phyloP scores from a whole-genome alignment of 2,797 vertebrate species.

The Diglossa cyanea region DNA sequence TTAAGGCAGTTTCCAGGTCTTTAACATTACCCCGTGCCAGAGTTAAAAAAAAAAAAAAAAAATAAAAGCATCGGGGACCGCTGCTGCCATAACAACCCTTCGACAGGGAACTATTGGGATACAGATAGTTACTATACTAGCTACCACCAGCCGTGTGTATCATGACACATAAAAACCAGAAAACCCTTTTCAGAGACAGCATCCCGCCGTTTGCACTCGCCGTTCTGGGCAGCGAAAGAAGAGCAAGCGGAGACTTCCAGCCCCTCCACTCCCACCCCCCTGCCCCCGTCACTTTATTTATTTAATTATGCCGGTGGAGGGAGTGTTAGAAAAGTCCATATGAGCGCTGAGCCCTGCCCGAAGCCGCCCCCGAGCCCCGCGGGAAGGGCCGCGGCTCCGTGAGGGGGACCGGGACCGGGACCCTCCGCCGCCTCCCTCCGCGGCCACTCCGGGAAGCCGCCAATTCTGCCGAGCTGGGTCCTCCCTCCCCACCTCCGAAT shows the following conservation, averaged over 20 bases:
- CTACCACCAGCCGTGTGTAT: slow-evolving; percentile 6
- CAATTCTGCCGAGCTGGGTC: background rate
- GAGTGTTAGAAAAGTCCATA: background rate
- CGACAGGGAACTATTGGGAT: slow-evolving; percentile 9
- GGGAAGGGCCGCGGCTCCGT: background rate
- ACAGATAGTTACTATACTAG: slow-evolving; percentile 42
- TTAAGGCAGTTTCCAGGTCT: background rate
- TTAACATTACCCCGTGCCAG: background rate
- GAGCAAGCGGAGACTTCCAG: background rate
- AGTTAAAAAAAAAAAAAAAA: background rate
- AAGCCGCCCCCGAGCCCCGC: background rate
- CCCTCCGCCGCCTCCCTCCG: background rate
- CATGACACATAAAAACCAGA: background rate
- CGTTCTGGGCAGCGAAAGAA: background rate
- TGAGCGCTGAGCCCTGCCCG: background rate
- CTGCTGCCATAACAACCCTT: slow-evolving; percentile 70
- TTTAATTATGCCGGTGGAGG: background rate
- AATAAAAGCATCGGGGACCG: background rate
- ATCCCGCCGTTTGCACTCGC: background rate
- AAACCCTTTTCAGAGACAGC: background rate
- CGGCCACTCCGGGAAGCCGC: background rate
- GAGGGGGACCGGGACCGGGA: background rate
- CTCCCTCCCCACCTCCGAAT: background rate
- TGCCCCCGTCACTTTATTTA: background rate
- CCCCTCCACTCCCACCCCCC: background rate